Conservation (phyloP, 1,140 invertebrate species). For the Ditylenchus dipsaci region DNA sequence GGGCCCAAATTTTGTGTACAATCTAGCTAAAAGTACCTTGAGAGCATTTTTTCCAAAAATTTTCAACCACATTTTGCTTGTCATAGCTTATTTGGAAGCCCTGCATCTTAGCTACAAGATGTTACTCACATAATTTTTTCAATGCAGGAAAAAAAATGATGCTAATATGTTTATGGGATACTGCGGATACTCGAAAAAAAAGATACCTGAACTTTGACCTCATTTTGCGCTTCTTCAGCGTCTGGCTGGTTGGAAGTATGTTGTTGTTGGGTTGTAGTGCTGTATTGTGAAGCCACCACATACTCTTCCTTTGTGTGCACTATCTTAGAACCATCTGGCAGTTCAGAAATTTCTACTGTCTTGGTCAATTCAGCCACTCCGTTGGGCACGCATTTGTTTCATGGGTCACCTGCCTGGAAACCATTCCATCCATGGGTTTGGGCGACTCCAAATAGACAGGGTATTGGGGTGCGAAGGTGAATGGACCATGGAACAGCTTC, state of each 20-base stretch:
- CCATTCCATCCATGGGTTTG: not conserved
- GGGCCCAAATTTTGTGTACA: no score
- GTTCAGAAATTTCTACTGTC: slow-evolving; percentile 17
- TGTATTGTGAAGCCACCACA: not conserved
- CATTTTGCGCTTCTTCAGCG: not conserved
- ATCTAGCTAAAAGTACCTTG: no score
- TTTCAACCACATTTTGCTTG: no score
- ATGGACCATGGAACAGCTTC: slow-evolving; percentile 27
- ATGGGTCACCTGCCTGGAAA: not conserved
- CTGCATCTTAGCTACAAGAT: no score
- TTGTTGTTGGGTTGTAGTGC: not conserved
- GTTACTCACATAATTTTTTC: no score
- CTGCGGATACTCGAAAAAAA: no score
- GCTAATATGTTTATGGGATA: no score
- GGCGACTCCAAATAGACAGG: slow-evolving; percentile 11
- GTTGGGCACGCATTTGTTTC: slow-evolving; percentile 13
- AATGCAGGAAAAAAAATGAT: no score
- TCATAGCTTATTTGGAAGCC: no score
- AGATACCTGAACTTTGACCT: not conserved
- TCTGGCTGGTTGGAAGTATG: not conserved
- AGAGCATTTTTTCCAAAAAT: no score
- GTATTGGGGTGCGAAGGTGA: slow-evolving; percentile 29
- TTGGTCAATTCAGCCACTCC: slow-evolving; percentile 19
- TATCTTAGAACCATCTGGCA: slow-evolving; percentile 11
- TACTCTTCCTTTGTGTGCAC: slow-evolving; percentile 14